Evolutionary conservation across 1,140 invertebrate species (phyloP).

Genomic region (Drosophila elegans): DNA sequence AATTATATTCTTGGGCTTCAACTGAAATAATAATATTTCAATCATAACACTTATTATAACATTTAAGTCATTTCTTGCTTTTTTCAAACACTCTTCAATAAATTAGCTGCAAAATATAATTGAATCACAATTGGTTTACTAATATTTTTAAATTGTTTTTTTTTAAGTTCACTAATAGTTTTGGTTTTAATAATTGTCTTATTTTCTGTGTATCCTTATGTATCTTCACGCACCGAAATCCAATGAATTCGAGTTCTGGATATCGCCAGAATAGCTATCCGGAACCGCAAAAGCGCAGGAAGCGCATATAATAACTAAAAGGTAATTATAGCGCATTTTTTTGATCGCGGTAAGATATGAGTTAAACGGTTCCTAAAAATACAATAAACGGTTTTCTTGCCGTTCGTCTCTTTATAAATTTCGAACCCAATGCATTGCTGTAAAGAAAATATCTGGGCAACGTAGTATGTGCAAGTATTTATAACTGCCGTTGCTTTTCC

Average conservation of each 20-base stretch:
- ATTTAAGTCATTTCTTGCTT: too few species aligned
- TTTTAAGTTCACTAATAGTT: not conserved
- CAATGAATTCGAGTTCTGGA: constrained; percentile 84
- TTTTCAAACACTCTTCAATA: too few species aligned
- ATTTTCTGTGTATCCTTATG: not conserved
- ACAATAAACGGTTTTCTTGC: constrained; percentile 49
- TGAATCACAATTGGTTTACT: too few species aligned
- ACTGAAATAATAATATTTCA: too few species aligned
- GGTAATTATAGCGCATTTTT: constrained; percentile 47
- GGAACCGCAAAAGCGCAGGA: constrained; percentile 26
- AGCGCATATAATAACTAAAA: constrained; percentile 29
- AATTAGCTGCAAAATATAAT: too few species aligned
- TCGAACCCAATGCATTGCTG: constrained; percentile 27
- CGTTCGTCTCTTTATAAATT: constrained; percentile 53
- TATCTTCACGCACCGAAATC: constrained; percentile 76
- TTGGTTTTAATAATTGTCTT: not conserved
- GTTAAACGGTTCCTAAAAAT: constrained; percentile 54
- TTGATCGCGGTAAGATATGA: constrained; percentile 26
- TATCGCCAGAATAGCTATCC: constrained; percentile 85
- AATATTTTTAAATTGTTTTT: too few species aligned
- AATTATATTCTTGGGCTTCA: too few species aligned
- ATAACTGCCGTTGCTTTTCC: constrained; percentile 37
- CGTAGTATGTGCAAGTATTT: constrained; percentile 50
- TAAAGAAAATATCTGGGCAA: constrained; percentile 32
- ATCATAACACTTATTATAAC: too few species aligned